phyloP scores from a whole-genome alignment of 2,888 invertebrate genomes.

The Lacanobia oleracea region DNA sequence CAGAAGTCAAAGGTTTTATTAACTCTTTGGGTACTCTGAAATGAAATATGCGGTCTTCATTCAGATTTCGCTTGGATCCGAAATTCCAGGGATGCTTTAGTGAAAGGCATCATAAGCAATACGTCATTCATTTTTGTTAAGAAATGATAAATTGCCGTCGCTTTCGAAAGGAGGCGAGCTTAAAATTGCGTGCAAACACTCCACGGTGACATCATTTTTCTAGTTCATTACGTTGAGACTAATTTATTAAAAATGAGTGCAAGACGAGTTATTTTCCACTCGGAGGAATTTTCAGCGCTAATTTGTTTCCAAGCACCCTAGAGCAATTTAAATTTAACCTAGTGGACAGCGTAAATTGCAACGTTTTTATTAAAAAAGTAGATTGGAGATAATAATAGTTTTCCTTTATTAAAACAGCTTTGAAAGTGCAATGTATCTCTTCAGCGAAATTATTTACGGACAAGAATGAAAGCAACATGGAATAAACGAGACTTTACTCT shows the following conservation, averaged over 20 bases:
- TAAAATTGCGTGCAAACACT: conserved; percentile 70
- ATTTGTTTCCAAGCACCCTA: conserved; percentile 46
- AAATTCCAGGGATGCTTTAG: conserved; percentile 67
- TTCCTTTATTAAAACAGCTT: conserved; percentile 2
- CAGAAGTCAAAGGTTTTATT: conserved; percentile 59
- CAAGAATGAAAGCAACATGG: neutral
- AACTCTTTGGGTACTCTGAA: conserved; percentile 42
- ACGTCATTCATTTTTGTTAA: conserved; percentile 70
- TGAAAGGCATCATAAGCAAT: conserved; percentile 65
- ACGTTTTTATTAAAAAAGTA: conserved; percentile 11
- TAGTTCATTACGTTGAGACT: conserved; percentile 69
- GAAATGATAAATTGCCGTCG: conserved; percentile 74
- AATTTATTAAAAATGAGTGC: conserved; percentile 67
- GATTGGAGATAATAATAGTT: neutral
- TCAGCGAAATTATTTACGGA: neutral
- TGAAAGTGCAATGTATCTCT: neutral
- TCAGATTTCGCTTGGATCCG: conserved; percentile 46
- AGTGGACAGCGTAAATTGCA: conserved; percentile 22
- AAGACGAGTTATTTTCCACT: conserved; percentile 55
- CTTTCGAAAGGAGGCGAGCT: conserved; percentile 55
- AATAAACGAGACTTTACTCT: neutral
- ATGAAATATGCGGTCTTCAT: conserved; percentile 65
- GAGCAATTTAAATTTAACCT: conserved; percentile 39
- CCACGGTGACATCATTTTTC: conserved; percentile 69
- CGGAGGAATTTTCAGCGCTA: conserved; percentile 53